These are phyloP conservation scores for Hirtodrosophila histrioides DNA, from an alignment of 2,888 invertebrate genomes.

Conservation along the genomic window DNA sequence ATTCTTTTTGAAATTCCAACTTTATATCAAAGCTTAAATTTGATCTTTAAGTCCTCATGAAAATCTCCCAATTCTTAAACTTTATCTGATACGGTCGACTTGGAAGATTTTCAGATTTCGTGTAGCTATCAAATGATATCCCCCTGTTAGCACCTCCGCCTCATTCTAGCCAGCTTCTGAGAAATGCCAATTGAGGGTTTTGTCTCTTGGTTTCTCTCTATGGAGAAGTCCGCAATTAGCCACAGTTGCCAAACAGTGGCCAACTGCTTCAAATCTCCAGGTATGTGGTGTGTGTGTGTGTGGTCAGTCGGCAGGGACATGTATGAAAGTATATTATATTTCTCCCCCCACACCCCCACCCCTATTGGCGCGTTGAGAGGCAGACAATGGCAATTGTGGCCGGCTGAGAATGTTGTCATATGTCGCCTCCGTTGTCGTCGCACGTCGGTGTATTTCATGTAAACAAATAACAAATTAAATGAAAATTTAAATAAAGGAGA, in stretches of 20 bases:
- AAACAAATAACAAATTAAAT: slow-evolving; percentile 82
- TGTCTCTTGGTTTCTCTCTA: slow-evolving; percentile 10
- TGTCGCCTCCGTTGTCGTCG: slow-evolving; percentile 75
- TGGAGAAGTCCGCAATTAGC: slow-evolving; percentile 62
- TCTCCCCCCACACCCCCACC: slow-evolving; percentile 12
- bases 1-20: too few species aligned
- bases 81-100: too few species aligned
- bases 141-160: slow-evolving; percentile 8
- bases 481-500: slow-evolving; percentile 77
- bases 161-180: slow-evolving; percentile 16
- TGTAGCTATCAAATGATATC: not conserved
- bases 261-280: slow-evolving; percentile 38
- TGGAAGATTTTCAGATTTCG: too few species aligned
- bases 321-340: slow-evolving; percentile 25
- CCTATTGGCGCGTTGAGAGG: slow-evolving; percentile 50
- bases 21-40: too few species aligned
- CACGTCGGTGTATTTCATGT: slow-evolving; percentile 75
- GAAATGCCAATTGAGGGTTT: slow-evolving; percentile 23
- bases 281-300: slow-evolving; percentile 48
- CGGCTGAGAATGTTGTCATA: slow-evolving; percentile 79
- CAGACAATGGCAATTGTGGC: slow-evolving; percentile 77
- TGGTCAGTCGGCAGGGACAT: slow-evolving; percentile 53
- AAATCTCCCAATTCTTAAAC: too few species aligned
- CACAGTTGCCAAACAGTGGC: slow-evolving; percentile 68
- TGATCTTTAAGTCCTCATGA: too few species aligned